phyloP scores from a whole-genome alignment of 1,140 invertebrate species.

The Drosophila funebris region DNA sequence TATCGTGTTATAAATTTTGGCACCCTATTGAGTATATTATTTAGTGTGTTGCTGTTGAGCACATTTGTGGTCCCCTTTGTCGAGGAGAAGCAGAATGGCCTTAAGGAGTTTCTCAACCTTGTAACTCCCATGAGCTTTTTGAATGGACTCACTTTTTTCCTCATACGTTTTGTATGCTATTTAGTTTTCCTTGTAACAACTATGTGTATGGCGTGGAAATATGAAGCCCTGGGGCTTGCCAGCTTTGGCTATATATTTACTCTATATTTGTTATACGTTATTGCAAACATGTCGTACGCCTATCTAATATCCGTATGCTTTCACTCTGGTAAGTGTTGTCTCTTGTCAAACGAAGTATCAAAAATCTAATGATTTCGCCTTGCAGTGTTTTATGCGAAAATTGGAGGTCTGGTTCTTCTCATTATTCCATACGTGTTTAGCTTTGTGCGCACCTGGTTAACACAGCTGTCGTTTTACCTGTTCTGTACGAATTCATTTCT shows the following conservation, averaged over 20 bases:
- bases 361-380: background rate
- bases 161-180: slow-evolving; percentile 67
- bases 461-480: slow-evolving; percentile 42
- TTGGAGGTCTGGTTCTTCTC: slow-evolving; percentile 68
- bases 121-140: slow-evolving; percentile 80
- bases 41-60: slow-evolving; percentile 61
- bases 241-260: slow-evolving; percentile 47
- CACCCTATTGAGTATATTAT: slow-evolving; percentile 59
- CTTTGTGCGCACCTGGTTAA: slow-evolving; percentile 57
- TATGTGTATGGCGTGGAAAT: slow-evolving; percentile 44
- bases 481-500: slow-evolving; percentile 66
- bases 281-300: slow-evolving; percentile 71
- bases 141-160: slow-evolving; percentile 75
- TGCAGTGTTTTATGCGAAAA: slow-evolving; percentile 80
- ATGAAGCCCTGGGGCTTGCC: slow-evolving; percentile 43
- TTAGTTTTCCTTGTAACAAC: slow-evolving; percentile 33
- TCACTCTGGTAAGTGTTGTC: slow-evolving; percentile 66
- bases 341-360: background rate
- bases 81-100: slow-evolving; percentile 81
- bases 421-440: slow-evolving; percentile 72
- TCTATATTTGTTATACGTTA: slow-evolving; percentile 66
- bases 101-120: slow-evolving; percentile 74
- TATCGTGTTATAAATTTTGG: slow-evolving; percentile 63
- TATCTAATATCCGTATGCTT: slow-evolving; percentile 81
- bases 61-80: slow-evolving; percentile 78